Evolutionary conservation across 2,888 invertebrate species (phyloP).

Genomic region (Tineola bisselliella): DNA sequence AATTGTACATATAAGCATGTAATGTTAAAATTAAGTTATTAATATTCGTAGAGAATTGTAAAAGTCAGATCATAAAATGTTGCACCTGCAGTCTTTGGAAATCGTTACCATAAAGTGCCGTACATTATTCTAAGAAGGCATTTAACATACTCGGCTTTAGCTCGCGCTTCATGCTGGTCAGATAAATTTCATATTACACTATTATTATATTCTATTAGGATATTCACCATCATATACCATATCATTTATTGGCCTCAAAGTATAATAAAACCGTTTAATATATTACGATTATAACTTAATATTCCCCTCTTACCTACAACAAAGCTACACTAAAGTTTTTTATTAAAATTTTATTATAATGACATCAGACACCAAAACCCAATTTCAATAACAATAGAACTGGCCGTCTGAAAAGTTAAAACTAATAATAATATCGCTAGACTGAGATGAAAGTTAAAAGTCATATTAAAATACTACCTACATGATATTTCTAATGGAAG

Average conservation of each 20-base stretch:
- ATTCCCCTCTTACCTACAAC: not conserved
- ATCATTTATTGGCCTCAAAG: not conserved
- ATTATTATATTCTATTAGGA: slow-evolving; percentile 3
- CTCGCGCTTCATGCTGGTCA: not conserved
- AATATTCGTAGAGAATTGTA: slow-evolving; percentile 3
- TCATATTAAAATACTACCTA: not conserved
- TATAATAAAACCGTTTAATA: slow-evolving; percentile 1
- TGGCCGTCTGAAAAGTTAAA: no score
- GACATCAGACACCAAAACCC: not conserved
- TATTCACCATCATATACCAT: not conserved
- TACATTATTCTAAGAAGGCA: slow-evolving; percentile 5
- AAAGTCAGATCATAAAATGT: not conserved
- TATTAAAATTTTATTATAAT: not conserved
- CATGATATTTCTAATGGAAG: not conserved
- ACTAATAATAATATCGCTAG: no score
- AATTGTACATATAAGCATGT: not conserved
- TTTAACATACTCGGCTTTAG: not conserved
- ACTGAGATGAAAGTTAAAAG: no score
- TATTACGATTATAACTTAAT: slow-evolving; percentile 4
- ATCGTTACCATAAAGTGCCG: slow-evolving; percentile 2
- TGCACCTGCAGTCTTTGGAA: slow-evolving; percentile 8
- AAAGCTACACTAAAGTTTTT: no score
- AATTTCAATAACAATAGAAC: no score
- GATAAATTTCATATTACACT: slow-evolving; percentile 4
- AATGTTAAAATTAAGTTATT: not conserved